These are phyloP conservation scores for Oreochromis niloticus DNA, from an alignment of 2,113 vertebrate genomes.

Conservation along the genomic window DNA sequence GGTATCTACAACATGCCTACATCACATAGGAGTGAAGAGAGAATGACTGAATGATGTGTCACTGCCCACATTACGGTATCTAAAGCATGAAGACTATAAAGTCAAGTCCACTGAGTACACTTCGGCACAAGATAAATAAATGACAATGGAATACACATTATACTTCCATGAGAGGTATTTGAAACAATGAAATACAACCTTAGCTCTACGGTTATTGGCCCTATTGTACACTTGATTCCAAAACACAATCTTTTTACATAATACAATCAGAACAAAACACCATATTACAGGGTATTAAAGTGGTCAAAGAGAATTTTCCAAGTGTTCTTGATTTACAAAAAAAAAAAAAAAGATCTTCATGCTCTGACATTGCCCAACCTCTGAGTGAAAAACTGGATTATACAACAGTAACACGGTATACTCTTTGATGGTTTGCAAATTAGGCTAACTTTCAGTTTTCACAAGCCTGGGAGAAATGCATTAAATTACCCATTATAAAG, in stretches of 20 bases:
- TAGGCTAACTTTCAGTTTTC: neutral
- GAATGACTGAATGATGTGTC: neutral
- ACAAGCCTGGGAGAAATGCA: neutral
- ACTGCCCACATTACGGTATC: neutral
- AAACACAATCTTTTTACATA: constrained; percentile 62
- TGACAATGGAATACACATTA: constrained; percentile 27
- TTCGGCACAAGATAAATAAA: constrained; percentile 61
- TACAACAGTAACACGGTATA: neutral
- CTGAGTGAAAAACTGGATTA: neutral
- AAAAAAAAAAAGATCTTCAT: neutral
- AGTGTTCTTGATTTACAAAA: neutral
- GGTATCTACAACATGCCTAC: constrained; percentile 42
- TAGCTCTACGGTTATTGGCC: constrained; percentile 52
- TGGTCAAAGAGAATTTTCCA: constrained; percentile 56
- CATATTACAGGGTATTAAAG: constrained; percentile 55
- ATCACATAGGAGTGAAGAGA: constrained; percentile 13
- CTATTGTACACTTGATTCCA: constrained; percentile 43
- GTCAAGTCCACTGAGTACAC: constrained; percentile 31
- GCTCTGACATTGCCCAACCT: neutral
- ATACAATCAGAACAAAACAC: constrained; percentile 60
- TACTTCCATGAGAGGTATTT: constrained; percentile 58
- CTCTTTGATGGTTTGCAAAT: neutral
- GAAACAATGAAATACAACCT: constrained; percentile 46
- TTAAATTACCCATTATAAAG: neutral
- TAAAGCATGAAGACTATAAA: constrained; percentile 19